These are phyloP conservation scores for Rhopilema esculentum DNA, from an alignment of 30 jellyfish, hydroid and myxozoan genomes.

Conservation along the genomic window DNA sequence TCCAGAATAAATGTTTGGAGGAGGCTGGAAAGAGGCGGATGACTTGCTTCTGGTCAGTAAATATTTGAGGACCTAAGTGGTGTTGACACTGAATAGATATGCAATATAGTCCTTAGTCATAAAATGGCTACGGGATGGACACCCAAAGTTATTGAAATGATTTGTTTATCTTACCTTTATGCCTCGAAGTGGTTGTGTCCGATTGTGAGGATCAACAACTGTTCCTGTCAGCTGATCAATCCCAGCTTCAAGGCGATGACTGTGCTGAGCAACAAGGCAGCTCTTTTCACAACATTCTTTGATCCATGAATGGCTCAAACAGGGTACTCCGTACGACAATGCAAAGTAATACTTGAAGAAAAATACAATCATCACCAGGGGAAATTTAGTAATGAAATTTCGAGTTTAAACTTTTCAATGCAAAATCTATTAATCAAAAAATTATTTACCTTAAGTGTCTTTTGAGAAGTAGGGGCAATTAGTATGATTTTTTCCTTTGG, in stretches of 20 bases:
- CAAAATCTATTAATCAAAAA: too few species aligned
- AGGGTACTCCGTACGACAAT: constrained; percentile 11
- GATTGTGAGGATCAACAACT: constrained; percentile 8
- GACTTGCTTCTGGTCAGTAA: too few species aligned
- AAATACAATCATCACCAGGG: neutral
- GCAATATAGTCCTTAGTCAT: too few species aligned
- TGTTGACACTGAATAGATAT: too few species aligned
- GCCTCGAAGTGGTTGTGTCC: constrained; percentile 18
- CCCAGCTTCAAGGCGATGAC: constrained; percentile 19
- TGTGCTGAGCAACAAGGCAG: neutral
- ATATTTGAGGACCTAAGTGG: too few species aligned
- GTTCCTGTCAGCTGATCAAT: constrained; percentile 8
- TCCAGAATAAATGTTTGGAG: too few species aligned
- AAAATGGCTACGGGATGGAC: too few species aligned
- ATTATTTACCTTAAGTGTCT: constrained; percentile 20
- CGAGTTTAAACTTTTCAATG: too few species aligned
- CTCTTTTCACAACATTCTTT: constrained; percentile 30
- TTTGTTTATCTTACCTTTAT: neutral
- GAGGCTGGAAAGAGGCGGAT: too few species aligned
- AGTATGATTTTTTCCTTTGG: constrained; percentile 8
- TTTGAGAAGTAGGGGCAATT: constrained; percentile 23
- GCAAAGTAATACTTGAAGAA: constrained; percentile 37
- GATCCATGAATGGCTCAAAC: constrained; percentile 32
- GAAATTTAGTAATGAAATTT: neutral
- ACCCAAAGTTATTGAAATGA: neutral